Conservation (phyloP, 2,113 vertebrate species). For the Poeciliopsis occidentalis region DNA sequence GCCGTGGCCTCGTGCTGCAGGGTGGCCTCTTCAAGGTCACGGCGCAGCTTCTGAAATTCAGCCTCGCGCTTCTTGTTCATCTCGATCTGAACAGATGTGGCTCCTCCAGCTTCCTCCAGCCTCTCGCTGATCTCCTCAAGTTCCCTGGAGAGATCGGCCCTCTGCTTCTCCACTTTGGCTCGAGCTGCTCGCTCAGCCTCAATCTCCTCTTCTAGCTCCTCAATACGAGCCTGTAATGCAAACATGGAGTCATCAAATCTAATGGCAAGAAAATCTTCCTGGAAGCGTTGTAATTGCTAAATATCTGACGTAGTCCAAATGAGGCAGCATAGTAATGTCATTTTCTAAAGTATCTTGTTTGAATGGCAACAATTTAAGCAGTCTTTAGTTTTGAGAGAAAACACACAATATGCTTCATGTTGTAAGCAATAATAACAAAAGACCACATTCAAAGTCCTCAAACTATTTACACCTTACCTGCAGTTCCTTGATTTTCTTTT, state of each 20-base stretch:
- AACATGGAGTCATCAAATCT: background rate
- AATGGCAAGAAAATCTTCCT: background rate
- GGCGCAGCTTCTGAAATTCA: conserved; percentile 88
- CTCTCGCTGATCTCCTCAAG: conserved; percentile 88
- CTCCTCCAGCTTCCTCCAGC: conserved; percentile 91
- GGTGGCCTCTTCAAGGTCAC: conserved; percentile 85
- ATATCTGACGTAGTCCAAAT: background rate
- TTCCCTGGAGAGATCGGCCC: conserved; percentile 87
- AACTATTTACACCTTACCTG: conserved; percentile 69
- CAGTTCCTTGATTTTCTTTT: conserved; percentile 88
- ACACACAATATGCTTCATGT: background rate
- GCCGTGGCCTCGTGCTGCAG: conserved; percentile 89
- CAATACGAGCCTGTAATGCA: conserved; percentile 73
- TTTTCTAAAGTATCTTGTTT: background rate
- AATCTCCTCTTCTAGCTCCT: conserved; percentile 88
- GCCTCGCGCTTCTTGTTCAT: conserved; percentile 94
- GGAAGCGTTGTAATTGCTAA: too few relatives aligned
- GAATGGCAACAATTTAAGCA: background rate
- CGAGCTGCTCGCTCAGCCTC: conserved; percentile 86
- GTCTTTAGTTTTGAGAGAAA: background rate
- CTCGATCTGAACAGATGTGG: conserved; percentile 86
- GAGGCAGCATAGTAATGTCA: background rate
- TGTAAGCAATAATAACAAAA: background rate
- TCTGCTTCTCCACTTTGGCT: conserved; percentile 88
- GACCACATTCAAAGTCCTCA: background rate